Base-by-base conservation (phyloP, 92 coral and sea anemone species). In the Palythoa caribaeorum region DNA sequence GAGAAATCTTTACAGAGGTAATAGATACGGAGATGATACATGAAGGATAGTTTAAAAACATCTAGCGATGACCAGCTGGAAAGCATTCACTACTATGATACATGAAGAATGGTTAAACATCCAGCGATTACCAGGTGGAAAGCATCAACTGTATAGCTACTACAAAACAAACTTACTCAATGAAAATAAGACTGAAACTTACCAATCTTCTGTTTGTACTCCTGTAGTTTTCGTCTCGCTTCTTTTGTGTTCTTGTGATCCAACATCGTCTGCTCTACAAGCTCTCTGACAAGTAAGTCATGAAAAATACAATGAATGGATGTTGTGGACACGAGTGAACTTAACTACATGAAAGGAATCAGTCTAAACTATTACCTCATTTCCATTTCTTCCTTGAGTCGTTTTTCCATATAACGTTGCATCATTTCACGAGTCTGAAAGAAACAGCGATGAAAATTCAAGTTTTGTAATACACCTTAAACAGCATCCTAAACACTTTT, bases 161-260 rank as follows among this genome's bases (percentile, higher is more conserved):
- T 28, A 28, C n/a, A 28, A 28, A 28, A 28, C 28, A 28, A 28
- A 28, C 28, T 28, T 28, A 28, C 28, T 28, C 28, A 28, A 28
- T 28, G 28, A 28, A 28, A 28, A 28, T 28, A 59, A 14, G 19
- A 28, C 19, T 7, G 17, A n/a, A 36, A 20, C 89, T 77, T 87
- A 97, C 99, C 99, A 51, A 97, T 91, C 85, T 88, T 97, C 52
- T 95, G 98, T 77, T 97, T 97, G 91, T 94, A 97, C n/a, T 92
- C 95, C 54, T 94, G 96, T 60, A 97, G 96, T 62, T 94, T 94
- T 84, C 84, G 93, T 40, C 96, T 90, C 8, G 99, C 94, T 71
- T 97, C 98, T 87, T 91, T 95, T 0, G 99, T 89, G 73, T 97
- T 97, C 76, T 97, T 94, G 73, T 97, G 99, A 7, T 94, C 94